Evolutionary conservation across 2,113 vertebrate genomes (phyloP).

Genomic region (Condylura cristata): DNA sequence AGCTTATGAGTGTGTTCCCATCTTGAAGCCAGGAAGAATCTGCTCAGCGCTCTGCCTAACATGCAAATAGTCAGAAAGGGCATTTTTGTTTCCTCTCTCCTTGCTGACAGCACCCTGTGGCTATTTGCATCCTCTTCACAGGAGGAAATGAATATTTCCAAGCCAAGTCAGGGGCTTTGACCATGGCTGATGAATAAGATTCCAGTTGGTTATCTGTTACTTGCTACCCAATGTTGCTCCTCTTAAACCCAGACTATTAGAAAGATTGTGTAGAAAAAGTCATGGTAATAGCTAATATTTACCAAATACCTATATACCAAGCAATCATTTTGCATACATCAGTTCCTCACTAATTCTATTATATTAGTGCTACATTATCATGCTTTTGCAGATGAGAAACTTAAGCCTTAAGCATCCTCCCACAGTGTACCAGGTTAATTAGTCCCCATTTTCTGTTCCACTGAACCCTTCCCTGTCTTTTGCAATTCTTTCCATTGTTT

Average conservation of each 20-base stretch:
- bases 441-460: not conserved
- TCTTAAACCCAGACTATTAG: not conserved
- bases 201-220: not conserved
- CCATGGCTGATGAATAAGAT: not conserved
- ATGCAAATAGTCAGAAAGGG: not conserved
- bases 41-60: constrained; percentile 7
- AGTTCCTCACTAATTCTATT: not conserved
- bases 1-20: not conserved
- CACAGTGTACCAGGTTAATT: not conserved
- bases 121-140: not conserved
- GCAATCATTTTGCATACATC: not conserved
- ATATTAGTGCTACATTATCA: not conserved
- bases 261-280: not conserved
- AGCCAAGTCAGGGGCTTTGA: not conserved
- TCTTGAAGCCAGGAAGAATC: constrained; percentile 12
- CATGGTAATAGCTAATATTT: not conserved
- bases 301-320: not conserved
- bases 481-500: not conserved
- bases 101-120: not conserved
- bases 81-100: not conserved
- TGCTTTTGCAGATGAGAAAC: not conserved
- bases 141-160: not conserved
- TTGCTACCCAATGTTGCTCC: not conserved
- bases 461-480: not conserved
- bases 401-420: too few species aligned